Base-by-base conservation (phyloP, 2,888 invertebrate species). In the Ephialtes manifestator region DNA sequence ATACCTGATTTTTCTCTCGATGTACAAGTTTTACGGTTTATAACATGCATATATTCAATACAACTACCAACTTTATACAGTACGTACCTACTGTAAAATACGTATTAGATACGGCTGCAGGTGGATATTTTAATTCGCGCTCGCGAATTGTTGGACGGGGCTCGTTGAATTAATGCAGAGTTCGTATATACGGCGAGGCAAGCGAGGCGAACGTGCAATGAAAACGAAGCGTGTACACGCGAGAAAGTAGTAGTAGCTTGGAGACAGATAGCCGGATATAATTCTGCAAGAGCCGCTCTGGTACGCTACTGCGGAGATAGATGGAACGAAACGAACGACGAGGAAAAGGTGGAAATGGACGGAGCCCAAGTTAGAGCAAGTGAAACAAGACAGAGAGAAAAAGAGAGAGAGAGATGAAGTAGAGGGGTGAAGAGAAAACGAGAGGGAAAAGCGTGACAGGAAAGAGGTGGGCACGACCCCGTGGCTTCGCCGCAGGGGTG, bases 261-360 rank as follows among this genome's bases (percentile, higher is more conserved):
- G 74, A 84, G 81, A 81, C 70, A 81, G 84, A 84, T 81, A 84
- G 81, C 81, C 74, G 84, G 46, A 70, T 81, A 84, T 81, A 84
- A 81, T 84, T 84, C 74, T 63, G 75, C 75, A 48, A 20, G 48
- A 75, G 63, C 31, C 63, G 68, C 8, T 39, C 10, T 35, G 51
- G 48, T 46, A 48, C 68, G 63, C 35, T 28, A 31, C 46, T 35
- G 31, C 11, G 48, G 77, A 53, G 77, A 78, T 43, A 60, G 77
- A 75, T 51, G 55, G 76, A 39, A 39, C 28, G 43, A 55, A 68
- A 60, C 28, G 72, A 72, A 58, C 55, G 39, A 75, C 48, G 48
- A 43, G 63, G 51, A 74, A 78, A 79, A 75, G 74, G 78, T 75
- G 70, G 78, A 71, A 83, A 71, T 65, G 65, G 75, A 65, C 11